These are phyloP conservation scores for Microctenopoma stevenorrisi DNA, from an alignment of 2,797 vertebrate species.

Conservation along the genomic window DNA sequence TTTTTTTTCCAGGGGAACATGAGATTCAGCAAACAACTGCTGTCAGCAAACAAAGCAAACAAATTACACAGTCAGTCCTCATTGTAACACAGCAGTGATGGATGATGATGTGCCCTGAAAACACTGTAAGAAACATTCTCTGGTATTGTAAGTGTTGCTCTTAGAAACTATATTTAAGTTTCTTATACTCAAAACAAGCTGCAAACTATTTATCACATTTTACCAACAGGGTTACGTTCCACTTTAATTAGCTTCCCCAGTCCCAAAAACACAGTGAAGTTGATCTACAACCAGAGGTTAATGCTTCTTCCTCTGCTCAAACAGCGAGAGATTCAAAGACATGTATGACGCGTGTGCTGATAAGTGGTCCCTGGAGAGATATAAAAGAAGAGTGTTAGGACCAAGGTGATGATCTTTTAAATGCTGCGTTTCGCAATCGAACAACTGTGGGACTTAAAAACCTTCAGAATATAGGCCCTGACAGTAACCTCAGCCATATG, in stretches of 20 bases:
- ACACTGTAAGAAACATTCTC: slow-evolving; percentile 58
- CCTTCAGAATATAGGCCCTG: background rate
- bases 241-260: slow-evolving; percentile 54
- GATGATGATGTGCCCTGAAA: slow-evolving; percentile 68
- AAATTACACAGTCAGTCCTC: slow-evolving; percentile 73
- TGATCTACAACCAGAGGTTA: slow-evolving; percentile 53
- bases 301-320: background rate
- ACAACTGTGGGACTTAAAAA: slow-evolving; percentile 20
- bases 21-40: slow-evolving; percentile 70
- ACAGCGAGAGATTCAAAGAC: slow-evolving; percentile 27
- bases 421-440: background rate
- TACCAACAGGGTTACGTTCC: slow-evolving; percentile 14
- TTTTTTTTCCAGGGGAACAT: slow-evolving; percentile 55
- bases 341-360: slow-evolving; percentile 5
- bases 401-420: background rate
- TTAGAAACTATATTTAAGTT: slow-evolving; percentile 52
- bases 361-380: slow-evolving; percentile 20
- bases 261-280: slow-evolving; percentile 62
- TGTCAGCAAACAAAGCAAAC: slow-evolving; percentile 76
- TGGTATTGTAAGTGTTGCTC: slow-evolving; percentile 44
- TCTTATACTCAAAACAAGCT: slow-evolving; percentile 28
- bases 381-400: slow-evolving; percentile 20
- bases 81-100: slow-evolving; percentile 66
- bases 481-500: slow-evolving; percentile 21
- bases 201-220: slow-evolving; percentile 50